Evolutionary conservation across 30 jellyfish, hydroid and myxozoan genomes (phyloP).

Genomic region (Phacellophora camtschatica): DNA sequence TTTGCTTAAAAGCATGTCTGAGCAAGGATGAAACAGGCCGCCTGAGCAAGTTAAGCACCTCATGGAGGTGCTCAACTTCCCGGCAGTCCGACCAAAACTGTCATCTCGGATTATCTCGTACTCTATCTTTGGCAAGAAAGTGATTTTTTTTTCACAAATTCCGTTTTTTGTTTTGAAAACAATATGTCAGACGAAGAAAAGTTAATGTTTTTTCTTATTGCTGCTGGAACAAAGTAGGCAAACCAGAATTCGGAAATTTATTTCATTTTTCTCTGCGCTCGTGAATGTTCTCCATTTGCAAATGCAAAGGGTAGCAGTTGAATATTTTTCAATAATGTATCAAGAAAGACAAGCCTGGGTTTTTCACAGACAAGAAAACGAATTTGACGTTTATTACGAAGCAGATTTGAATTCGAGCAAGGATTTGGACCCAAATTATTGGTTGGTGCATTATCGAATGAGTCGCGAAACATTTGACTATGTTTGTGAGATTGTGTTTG

Average conservation of each 20-base stretch:
- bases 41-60: too few species aligned
- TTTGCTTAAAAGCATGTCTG: too few species aligned
- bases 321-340: not conserved
- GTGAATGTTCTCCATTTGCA: not conserved
- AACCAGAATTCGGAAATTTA: not conserved
- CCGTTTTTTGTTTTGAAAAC: not conserved
- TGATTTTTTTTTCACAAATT: too few species aligned
- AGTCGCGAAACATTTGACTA: slow-evolving; percentile 33
- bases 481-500: not conserved
- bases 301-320: slow-evolving; percentile 4
- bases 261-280: not conserved
- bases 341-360: slow-evolving; percentile 21
- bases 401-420: slow-evolving; percentile 17
- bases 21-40: too few species aligned
- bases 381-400: slow-evolving; percentile 5
- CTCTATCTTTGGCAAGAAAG: too few species aligned
- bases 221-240: not conserved
- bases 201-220: too few species aligned
- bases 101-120: too few species aligned
- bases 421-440: slow-evolving; percentile 37
- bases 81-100: too few species aligned
- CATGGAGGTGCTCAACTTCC: too few species aligned
- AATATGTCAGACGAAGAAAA: not conserved
- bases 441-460: slow-evolving; percentile 26
- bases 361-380: slow-evolving; percentile 6